phyloP scores from a whole-genome alignment of 1,140 invertebrate species.

The Aporrectodea caliginosa region DNA sequence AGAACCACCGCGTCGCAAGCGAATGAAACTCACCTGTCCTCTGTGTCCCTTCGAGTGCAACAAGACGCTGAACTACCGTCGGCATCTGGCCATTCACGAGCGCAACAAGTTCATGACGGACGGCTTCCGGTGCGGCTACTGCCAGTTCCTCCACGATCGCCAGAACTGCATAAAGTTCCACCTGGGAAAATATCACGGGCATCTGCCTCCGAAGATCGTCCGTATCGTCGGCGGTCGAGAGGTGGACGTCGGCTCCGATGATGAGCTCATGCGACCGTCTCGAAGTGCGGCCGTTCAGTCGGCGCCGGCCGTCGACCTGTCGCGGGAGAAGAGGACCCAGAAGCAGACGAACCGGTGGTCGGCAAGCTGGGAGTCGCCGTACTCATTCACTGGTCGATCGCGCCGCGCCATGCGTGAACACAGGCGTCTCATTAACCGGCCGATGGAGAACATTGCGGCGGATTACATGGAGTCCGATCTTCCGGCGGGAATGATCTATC shows the following conservation, averaged over 20 bases:
- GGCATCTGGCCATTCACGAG: slow-evolving; percentile 18
- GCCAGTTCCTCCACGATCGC: slow-evolving; percentile 6
- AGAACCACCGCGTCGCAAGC: not conserved
- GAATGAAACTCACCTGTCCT: slow-evolving; percentile 12
- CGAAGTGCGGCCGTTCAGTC: not conserved
- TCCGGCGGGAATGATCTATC: slow-evolving; percentile 29
- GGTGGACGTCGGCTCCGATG: not conserved
- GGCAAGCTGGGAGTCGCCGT: not conserved
- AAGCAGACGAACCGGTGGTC: not conserved
- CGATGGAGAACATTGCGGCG: not conserved
- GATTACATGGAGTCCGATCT: slow-evolving; percentile 18
- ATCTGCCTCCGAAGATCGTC: slow-evolving; percentile 13
- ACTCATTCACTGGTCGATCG: not conserved
- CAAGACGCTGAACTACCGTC: slow-evolving; percentile 13
- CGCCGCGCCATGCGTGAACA: not conserved
- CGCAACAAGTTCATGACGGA: slow-evolving; percentile 8
- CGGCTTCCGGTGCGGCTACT: slow-evolving; percentile 25
- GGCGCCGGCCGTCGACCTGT: not conserved
- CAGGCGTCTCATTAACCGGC: not conserved
- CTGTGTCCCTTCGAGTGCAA: slow-evolving; percentile 24
- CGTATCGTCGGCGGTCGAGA: slow-evolving; percentile 7
- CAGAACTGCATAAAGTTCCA: slow-evolving; percentile 23
- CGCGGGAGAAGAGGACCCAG: not conserved
- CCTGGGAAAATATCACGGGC: slow-evolving; percentile 19
- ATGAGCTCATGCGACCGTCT: not conserved